Percentiles rank a stretch among this genome's conserved stretches.
phyloP scores from a whole-genome alignment of 2,888 invertebrate species.

The Eustalomyia histrio region DNA sequence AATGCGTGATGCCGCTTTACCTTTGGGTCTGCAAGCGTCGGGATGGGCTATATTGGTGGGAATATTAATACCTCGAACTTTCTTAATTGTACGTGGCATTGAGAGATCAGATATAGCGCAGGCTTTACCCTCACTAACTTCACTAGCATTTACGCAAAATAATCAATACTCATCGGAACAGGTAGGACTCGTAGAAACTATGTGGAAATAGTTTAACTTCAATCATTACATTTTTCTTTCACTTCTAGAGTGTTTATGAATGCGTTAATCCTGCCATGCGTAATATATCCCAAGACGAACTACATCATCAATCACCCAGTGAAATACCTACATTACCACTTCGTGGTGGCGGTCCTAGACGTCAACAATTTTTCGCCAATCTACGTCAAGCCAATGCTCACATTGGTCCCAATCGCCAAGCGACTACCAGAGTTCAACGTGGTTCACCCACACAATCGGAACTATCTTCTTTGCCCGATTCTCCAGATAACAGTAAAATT shows the following conservation, averaged over 20 bases:
- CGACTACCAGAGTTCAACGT: constrained; percentile 66
- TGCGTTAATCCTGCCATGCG: constrained; percentile 82
- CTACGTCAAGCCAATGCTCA: constrained; percentile 78
- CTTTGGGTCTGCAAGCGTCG: constrained; percentile 83
- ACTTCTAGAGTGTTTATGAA: constrained; percentile 81
- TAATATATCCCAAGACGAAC: constrained; percentile 77
- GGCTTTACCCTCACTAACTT: constrained; percentile 80
- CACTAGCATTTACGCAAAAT: constrained; percentile 79
- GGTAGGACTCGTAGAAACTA: constrained; percentile 68
- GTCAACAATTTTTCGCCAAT: constrained; percentile 78
- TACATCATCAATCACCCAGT: constrained; percentile 78
- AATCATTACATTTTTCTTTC: neutral
- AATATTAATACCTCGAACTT: constrained; percentile 85
- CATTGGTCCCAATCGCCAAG: constrained; percentile 75
- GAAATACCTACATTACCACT: constrained; percentile 79
- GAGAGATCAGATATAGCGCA: constrained; percentile 83
- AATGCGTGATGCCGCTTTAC: constrained; percentile 82
- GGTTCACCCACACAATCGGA: constrained; percentile 74
- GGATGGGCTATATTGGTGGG: constrained; percentile 83
- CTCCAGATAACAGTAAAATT: constrained; percentile 77
- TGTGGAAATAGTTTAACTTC: neutral
- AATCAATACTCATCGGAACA: constrained; percentile 79
- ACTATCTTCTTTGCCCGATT: constrained; percentile 73
- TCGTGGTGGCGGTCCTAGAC: constrained; percentile 77
- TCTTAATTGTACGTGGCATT: constrained; percentile 84